Percentiles rank a stretch among this genome's conserved stretches.
These are phyloP conservation scores for Hirtodrosophila confusa DNA, from an alignment of 2,888 invertebrate species.

Conservation along the genomic window DNA sequence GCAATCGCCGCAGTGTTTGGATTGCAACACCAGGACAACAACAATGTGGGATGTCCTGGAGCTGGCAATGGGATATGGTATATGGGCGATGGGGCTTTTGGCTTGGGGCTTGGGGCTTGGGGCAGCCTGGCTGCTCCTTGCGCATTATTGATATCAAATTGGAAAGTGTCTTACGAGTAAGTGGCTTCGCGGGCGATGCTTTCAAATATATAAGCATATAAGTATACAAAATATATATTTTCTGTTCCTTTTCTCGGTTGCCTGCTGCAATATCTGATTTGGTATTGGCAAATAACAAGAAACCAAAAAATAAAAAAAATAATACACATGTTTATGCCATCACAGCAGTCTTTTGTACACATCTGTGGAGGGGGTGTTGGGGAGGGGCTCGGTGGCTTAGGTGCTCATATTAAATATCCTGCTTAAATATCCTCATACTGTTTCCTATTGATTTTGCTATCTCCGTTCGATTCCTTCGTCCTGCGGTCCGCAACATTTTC, in stretches of 20 bases:
- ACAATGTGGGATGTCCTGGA: neutral
- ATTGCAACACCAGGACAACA: slow-evolving; percentile 13
- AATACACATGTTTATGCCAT: slow-evolving; percentile 9
- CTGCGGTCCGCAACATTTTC: slow-evolving; percentile 67
- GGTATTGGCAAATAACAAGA: slow-evolving; percentile 3
- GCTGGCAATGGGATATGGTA: neutral
- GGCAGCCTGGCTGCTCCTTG: slow-evolving; percentile 27
- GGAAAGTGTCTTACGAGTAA: slow-evolving; percentile 68
- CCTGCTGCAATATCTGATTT: slow-evolving; percentile 15
- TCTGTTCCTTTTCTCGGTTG: neutral
- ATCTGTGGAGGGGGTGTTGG: neutral
- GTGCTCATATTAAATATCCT: slow-evolving; percentile 74
- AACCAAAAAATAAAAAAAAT: neutral
- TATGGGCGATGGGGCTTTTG: too few species aligned
- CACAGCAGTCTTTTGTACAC: neutral
- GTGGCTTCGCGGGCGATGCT: slow-evolving; percentile 44
- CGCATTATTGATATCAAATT: slow-evolving; percentile 80
- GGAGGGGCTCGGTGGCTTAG: slow-evolving; percentile 8
- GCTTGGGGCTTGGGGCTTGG: neutral
- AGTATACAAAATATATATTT: too few species aligned
- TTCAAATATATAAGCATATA: slow-evolving; percentile 11
- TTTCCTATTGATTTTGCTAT: slow-evolving; percentile 66
- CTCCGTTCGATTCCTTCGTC: slow-evolving; percentile 26
- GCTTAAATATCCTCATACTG: slow-evolving; percentile 70
- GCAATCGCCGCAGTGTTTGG: slow-evolving; percentile 45